phyloP scores from a whole-genome alignment of 2,797 vertebrate species.

The Acanthornis magna region DNA sequence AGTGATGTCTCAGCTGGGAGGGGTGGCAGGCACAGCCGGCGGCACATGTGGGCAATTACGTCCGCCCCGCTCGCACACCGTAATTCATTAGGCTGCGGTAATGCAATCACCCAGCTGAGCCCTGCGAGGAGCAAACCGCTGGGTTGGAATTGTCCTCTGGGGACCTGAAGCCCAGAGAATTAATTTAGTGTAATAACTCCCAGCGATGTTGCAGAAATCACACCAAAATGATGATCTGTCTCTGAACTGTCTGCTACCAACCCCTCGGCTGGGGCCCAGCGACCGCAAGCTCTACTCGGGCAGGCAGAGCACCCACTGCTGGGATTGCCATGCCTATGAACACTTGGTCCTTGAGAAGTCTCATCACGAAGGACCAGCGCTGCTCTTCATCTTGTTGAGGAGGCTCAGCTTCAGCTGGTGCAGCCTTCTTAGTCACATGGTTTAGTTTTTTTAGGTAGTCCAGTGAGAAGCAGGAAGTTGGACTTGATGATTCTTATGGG shows the following conservation, averaged over 20 bases:
- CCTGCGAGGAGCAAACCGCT: not conserved
- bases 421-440: not conserved
- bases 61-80: fast-evolving
- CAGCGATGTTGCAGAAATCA: not conserved
- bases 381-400: not conserved
- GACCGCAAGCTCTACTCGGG: fast-evolving
- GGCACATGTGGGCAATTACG: fast-evolving
- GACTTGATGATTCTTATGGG: not conserved
- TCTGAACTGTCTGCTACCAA: not conserved
- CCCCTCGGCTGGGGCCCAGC: fast-evolving
- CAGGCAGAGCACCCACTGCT: not conserved
- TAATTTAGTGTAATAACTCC: not conserved
- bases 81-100: not conserved
- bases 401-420: not conserved
- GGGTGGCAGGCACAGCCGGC: not conserved
- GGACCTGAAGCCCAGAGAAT: not conserved
- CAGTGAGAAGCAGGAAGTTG: not conserved
- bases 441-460: not conserved
- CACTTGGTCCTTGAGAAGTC: not conserved
- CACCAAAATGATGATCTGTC: not conserved
- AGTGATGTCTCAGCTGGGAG: not conserved
- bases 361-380: fast-evolving
- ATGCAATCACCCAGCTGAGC: slow-evolving; percentile 15
- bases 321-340: fast-evolving
- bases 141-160: not conserved